Evolutionary conservation across 2,797 vertebrate species (phyloP).

Genomic region (Novumbra hubbsi): DNA sequence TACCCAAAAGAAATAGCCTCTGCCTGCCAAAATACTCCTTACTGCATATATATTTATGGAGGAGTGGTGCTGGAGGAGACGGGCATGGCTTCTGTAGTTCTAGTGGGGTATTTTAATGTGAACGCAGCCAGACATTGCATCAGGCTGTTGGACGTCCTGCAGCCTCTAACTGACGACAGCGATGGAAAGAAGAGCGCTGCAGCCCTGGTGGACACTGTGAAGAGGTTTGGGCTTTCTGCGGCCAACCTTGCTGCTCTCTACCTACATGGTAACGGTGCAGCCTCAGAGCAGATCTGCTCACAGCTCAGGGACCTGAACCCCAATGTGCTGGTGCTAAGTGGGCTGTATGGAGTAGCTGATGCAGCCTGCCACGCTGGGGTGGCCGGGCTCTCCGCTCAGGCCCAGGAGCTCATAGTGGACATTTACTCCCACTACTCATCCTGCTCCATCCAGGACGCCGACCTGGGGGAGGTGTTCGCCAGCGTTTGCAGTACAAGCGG

Average conservation of each 20-base stretch:
- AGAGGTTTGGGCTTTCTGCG: slow-evolving; percentile 61
- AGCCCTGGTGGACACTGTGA: slow-evolving; percentile 54
- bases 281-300: slow-evolving; percentile 52
- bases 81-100: slow-evolving; percentile 51
- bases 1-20: slow-evolving; percentile 63
- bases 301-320: slow-evolving; percentile 68
- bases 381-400: slow-evolving; percentile 51
- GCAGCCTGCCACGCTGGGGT: slow-evolving; percentile 60
- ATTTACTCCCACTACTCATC: slow-evolving; percentile 59
- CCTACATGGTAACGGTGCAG: slow-evolving; percentile 34
- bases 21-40: slow-evolving; percentile 65
- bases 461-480: slow-evolving; percentile 63
- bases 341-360: slow-evolving; percentile 62
- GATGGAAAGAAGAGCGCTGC: slow-evolving; percentile 33
- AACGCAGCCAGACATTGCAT: slow-evolving; percentile 52
- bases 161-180: slow-evolving; percentile 22
- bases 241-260: slow-evolving; percentile 66
- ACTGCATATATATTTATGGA: slow-evolving; percentile 72
- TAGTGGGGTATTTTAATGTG: slow-evolving; percentile 71
- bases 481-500: slow-evolving; percentile 33
- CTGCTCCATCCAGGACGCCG: slow-evolving; percentile 49
- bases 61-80: slow-evolving; percentile 47
- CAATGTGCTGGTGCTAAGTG: slow-evolving; percentile 54
- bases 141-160: slow-evolving; percentile 68
- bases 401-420: slow-evolving; percentile 59